These are phyloP conservation scores for Neoascia interrupta DNA, from an alignment of 2,888 invertebrate genomes.

Conservation along the genomic window DNA sequence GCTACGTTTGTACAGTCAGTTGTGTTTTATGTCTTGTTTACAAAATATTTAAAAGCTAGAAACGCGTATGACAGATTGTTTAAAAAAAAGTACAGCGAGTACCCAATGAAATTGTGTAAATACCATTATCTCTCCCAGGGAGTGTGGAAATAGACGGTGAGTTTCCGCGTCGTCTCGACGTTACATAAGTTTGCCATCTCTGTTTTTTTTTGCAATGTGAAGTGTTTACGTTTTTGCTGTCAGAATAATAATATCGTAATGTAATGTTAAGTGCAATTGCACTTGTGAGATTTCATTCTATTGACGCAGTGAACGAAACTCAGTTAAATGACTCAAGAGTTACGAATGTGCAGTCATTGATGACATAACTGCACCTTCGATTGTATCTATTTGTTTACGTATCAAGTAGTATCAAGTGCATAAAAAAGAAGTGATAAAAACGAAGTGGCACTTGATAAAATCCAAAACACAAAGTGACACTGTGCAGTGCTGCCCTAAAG, in stretches of 20 bases:
- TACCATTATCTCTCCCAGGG: background rate
- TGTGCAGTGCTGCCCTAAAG: no score
- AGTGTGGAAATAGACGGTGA: background rate
- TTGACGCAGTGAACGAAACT: background rate
- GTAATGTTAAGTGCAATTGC: slow-evolving; percentile 55
- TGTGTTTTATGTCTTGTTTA: slow-evolving; percentile 66
- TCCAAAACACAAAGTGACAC: no score
- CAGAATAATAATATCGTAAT: slow-evolving; percentile 33
- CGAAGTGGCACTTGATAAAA: no score
- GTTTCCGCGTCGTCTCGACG: no score
- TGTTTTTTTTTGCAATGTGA: background rate
- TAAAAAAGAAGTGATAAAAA: no score
- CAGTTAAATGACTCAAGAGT: slow-evolving; percentile 37
- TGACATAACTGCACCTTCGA: slow-evolving; percentile 52
- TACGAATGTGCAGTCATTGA: slow-evolving; percentile 23
- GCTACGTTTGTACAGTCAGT: slow-evolving; percentile 47
- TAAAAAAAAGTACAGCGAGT: background rate
- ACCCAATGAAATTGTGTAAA: slow-evolving; percentile 2
- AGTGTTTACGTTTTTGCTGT: slow-evolving; percentile 58
- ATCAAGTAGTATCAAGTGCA: no score
- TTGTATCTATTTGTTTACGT: no score
- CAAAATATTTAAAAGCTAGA: slow-evolving; percentile 50
- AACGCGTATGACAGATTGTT: slow-evolving; percentile 13
- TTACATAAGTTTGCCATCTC: background rate
- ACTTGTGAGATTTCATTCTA: slow-evolving; percentile 55